These are phyloP conservation scores for Pandemis heparana DNA, from an alignment of 2,888 invertebrate species.

Conservation along the genomic window DNA sequence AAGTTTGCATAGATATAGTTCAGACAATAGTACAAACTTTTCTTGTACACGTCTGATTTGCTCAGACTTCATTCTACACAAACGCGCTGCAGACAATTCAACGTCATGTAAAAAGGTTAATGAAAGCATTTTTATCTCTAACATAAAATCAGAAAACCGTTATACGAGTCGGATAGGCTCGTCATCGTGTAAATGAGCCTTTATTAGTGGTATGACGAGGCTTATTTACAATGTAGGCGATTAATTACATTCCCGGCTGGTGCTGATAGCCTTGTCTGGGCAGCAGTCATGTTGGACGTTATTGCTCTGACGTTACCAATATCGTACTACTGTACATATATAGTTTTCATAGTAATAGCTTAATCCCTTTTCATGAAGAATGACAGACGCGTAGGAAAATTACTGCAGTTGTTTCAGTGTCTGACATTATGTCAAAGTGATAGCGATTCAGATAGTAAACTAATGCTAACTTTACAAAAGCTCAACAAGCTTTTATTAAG, in stretches of 20 bases:
- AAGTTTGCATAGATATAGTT: too few species aligned
- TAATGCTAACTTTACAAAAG: too few species aligned
- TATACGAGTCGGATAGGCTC: neutral
- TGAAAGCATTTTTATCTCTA: neutral
- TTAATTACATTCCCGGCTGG: conserved; percentile 42
- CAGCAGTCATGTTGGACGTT: conserved; percentile 11
- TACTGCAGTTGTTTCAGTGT: too few species aligned
- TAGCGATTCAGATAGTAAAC: too few species aligned
- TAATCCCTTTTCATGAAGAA: too few species aligned
- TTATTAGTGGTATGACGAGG: conserved; percentile 32
- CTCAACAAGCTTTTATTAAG: too few species aligned
- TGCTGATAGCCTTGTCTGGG: conserved; percentile 32
- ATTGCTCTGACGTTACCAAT: conserved; percentile 21
- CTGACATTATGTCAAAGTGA: too few species aligned
- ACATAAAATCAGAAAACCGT: neutral
- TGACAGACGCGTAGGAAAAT: too few species aligned
- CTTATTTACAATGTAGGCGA: conserved; percentile 33
- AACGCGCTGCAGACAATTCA: too few species aligned
- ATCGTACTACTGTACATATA: neutral
- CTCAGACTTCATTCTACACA: too few species aligned
- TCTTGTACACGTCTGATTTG: too few species aligned
- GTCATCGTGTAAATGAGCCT: conserved; percentile 31
- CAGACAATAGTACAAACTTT: too few species aligned
- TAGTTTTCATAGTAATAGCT: neutral
- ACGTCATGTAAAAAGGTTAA: neutral